These are phyloP conservation scores for Tichodroma muraria DNA, from an alignment of 2,113 vertebrate species.

Conservation along the genomic window DNA sequence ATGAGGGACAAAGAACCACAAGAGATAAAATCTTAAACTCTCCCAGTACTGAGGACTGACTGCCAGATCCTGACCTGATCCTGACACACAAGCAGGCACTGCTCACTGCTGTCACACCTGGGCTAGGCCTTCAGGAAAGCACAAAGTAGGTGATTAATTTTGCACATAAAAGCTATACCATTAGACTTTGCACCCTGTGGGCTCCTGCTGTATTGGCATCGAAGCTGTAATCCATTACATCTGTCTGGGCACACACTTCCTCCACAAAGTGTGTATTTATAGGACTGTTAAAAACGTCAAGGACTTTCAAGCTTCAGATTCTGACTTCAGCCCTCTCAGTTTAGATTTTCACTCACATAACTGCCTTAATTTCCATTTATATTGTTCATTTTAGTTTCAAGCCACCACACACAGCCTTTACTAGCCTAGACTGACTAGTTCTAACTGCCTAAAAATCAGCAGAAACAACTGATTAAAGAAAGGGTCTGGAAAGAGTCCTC, in stretches of 20 bases:
- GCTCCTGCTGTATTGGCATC: not conserved
- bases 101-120: not conserved
- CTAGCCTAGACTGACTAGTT: not conserved
- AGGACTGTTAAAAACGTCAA: not conserved
- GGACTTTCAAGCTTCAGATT: not conserved
- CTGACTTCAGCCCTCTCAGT: not conserved
- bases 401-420: not conserved
- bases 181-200: not conserved
- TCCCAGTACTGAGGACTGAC: not conserved
- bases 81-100: not conserved
- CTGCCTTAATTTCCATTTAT: not conserved
- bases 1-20: not conserved
- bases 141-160: not conserved
- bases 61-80: not conserved
- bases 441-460: not conserved
- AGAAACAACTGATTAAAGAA: not conserved
- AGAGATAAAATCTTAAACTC: not conserved
- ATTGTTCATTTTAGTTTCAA: not conserved
- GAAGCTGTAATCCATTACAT: not conserved
- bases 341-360: not conserved
- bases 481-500: not conserved
- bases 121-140: not conserved
- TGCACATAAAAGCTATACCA: not conserved
- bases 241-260: not conserved
- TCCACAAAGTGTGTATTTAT: not conserved